Evolutionary conservation across 2,797 vertebrate species (phyloP).

Genomic region (Chelon labrosus): DNA sequence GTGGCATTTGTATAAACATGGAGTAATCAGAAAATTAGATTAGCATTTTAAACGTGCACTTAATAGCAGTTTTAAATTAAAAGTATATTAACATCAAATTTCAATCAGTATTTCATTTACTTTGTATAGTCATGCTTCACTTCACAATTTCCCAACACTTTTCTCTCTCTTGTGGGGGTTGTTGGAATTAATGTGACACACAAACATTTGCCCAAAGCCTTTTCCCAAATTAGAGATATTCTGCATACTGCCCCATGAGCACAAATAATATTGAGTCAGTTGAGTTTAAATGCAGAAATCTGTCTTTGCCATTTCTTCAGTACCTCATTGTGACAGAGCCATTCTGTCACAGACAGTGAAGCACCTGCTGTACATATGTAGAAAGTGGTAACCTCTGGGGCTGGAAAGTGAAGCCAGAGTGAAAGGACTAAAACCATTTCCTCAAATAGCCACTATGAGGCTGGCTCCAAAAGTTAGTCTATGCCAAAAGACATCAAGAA

Average conservation of each 20-base stretch:
- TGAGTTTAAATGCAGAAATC: constrained; percentile 14
- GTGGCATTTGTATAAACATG: background rate
- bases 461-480: no score
- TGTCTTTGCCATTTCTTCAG: background rate
- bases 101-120: background rate
- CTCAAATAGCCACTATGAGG: no score
- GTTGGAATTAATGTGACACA: constrained; percentile 5
- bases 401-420: no score
- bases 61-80: constrained; percentile 3
- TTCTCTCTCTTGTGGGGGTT: constrained; percentile 13
- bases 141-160: background rate
- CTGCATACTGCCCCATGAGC: background rate
- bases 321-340: no score
- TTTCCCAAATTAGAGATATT: constrained; percentile 16
- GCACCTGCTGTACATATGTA: background rate
- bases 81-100: background rate
- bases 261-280: background rate
- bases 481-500: no score
- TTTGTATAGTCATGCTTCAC: background rate
- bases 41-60: constrained; percentile 13
- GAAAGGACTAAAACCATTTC: no score
- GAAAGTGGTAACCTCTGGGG: no score
- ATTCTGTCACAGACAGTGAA: background rate
- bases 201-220: constrained; percentile 3
- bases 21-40: background rate